Percentiles rank a stretch among this genome's conserved stretches.
These are phyloP conservation scores for Zaprionus inermis DNA, from an alignment of 1,140 invertebrate genomes.

Conservation along the genomic window DNA sequence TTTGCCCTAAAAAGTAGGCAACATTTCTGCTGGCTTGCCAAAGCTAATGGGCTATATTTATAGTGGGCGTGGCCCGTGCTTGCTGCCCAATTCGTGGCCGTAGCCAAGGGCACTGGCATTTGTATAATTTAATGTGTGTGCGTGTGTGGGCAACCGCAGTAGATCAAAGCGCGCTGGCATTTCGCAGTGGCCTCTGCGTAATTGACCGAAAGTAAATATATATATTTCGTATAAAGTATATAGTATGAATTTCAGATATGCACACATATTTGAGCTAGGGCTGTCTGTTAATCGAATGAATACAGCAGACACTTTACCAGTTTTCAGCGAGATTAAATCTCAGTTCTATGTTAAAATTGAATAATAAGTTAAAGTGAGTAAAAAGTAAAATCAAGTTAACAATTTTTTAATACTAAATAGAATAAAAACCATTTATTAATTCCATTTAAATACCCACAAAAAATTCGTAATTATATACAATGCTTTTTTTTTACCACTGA, in stretches of 20 bases:
- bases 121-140: constrained; percentile 33
- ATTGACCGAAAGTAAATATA: constrained; percentile 14
- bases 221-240: background rate
- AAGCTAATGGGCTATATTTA: constrained; percentile 44
- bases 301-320: background rate
- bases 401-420: no score
- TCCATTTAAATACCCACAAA: no score
- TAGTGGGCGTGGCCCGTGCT: constrained; percentile 22
- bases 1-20: constrained; percentile 36
- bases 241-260: background rate
- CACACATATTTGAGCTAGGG: background rate
- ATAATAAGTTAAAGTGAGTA: no score
- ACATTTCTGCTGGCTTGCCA: constrained; percentile 13
- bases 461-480: no score
- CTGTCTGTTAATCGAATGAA: background rate
- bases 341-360: background rate
- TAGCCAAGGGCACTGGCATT: constrained; percentile 43
- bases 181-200: constrained; percentile 11
- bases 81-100: constrained; percentile 24
- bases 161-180: constrained; percentile 37
- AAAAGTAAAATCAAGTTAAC: background rate
- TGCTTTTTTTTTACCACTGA: no score
- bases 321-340: background rate
- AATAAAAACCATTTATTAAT: no score
- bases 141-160: constrained; percentile 5